Evolutionary conservation across 2,888 invertebrate genomes (phyloP), one percentile per base, ranked within the genome.

Genomic region (Trisateles emortualis): DNA sequence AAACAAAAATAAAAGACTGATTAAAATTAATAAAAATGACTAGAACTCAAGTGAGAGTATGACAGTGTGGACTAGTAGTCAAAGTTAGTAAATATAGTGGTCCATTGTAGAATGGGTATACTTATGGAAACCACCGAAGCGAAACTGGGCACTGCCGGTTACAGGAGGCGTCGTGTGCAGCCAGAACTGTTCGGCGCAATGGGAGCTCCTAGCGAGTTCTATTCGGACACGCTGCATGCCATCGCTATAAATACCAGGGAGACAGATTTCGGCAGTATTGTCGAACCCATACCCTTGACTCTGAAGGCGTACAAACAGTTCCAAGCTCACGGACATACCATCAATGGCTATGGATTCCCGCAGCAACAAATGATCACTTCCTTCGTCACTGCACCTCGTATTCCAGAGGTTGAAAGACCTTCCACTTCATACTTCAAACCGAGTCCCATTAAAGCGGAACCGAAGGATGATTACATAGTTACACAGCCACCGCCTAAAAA

Each of bases 401-500:
- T 79, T 8, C 68, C 74, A 1, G 82, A 83, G 33, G 68, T 71
- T 42, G 83, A 79, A 43, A 77, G 54, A 32, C 79, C 85, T 8
- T 69, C 83, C 29, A 74, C 85, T 38, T 83, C 87, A n/a, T 69
- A 66, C 14, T 66, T 68, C 29, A 68, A 59, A 51, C 71, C 76
- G 10, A 83, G 72, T 53, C 81, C 81, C 3, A 69, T 72, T 26
- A 87, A 81, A 61, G 75, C 81, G 60, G 79, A 84, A 60, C 51
- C 61, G 13, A 84, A 79, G 68, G 81, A 84, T 36, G 64, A 73
- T 63, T 68, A 76, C 63, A 87, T 77, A 62, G 72, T 86, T 43
- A 79, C 80, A 17, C 76, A 81, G 54, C 94, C 95, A 30, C 94
- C 95, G 49, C 95, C 96, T 36, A 96, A 96, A 89, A 96, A 96